phyloP scores from a whole-genome alignment of 2,888 invertebrate genomes.

The Watsonalla binaria region DNA sequence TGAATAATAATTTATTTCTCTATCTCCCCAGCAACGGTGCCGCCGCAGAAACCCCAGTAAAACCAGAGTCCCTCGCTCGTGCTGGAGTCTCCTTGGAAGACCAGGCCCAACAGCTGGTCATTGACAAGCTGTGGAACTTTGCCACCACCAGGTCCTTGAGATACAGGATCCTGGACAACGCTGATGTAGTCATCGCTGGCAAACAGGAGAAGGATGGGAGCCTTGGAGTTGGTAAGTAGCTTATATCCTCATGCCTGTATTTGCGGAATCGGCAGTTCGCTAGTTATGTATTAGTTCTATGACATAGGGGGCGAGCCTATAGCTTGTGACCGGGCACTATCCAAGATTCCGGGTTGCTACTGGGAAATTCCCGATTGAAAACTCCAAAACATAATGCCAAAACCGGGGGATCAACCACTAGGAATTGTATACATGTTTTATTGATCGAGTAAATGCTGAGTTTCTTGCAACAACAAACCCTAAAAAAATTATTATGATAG shows the following conservation, averaged over 20 bases:
- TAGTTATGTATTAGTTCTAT: too few species aligned
- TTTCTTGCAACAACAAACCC: too few species aligned
- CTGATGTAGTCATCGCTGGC: slow-evolving; percentile 87
- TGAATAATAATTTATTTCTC: too few species aligned
- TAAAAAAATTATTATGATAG: too few species aligned
- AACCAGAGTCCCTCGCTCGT: slow-evolving; percentile 78
- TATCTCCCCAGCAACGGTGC: slow-evolving; percentile 57
- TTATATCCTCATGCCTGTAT: too few species aligned
- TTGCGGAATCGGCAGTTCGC: too few species aligned
- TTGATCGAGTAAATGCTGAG: too few species aligned
- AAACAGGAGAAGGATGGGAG: slow-evolving; percentile 83
- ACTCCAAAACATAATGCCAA: too few species aligned
- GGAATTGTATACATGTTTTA: too few species aligned
- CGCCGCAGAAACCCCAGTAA: slow-evolving; percentile 66
- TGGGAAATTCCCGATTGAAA: too few species aligned
- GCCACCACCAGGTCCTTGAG: slow-evolving; percentile 86
- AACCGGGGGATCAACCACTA: too few species aligned
- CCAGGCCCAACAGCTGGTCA: slow-evolving; percentile 81
- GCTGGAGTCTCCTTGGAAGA: slow-evolving; percentile 80
- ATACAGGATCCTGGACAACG: slow-evolving; percentile 87
- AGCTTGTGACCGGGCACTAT: neutral
- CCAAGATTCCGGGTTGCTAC: neutral
- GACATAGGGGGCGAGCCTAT: too few species aligned
- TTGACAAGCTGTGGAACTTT: slow-evolving; percentile 87
- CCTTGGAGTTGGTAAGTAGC: slow-evolving; percentile 79